A percentile compares a stretch with the other conserved stretches of the same genome.
phyloP scores from a whole-genome alignment of 2,113 vertebrate genomes.

The human (Homo sapiens) region GRCh38 chr7:127676001-127676500 shows the following conservation, averaged over 20 bases:
- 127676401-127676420: neutral
- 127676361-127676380: neutral
- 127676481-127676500: neutral
- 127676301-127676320: neutral
- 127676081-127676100: neutral
- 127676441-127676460: neutral
- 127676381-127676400: neutral
- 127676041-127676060: neutral
- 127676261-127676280: neutral
- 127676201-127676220: neutral
- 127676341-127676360: neutral
- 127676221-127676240: neutral
- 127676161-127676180: neutral
- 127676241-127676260: neutral
- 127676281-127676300: neutral
- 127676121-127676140: neutral
- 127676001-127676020: neutral
- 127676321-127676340: neutral
- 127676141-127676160: neutral
- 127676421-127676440: neutral
- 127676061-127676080: neutral
- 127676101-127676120: neutral
- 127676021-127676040: neutral
- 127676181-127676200: neutral
- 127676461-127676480: conserved; percentile 2